A percentile compares a stretch with the other conserved stretches of the same genome.
These are phyloP conservation scores for Tylochromis polylepis DNA, from an alignment of 2,113 vertebrate genomes.

Conservation along the genomic window DNA sequence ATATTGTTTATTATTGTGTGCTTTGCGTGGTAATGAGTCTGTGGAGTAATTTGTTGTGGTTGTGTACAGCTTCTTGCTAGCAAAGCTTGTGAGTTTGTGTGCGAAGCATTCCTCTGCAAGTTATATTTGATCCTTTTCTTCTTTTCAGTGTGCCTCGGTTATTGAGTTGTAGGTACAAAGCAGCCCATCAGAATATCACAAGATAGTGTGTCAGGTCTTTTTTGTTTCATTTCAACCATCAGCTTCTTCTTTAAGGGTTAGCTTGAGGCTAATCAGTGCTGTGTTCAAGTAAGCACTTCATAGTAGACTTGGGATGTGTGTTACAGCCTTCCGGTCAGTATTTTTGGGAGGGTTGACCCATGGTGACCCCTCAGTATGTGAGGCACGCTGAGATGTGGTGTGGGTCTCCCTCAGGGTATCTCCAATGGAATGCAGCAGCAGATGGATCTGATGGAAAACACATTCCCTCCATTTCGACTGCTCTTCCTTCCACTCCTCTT, in stretches of 20 bases:
- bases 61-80: not conserved
- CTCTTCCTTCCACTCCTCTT: conserved; percentile 1
- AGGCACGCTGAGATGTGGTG: conserved; percentile 11
- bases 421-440: conserved; percentile 56
- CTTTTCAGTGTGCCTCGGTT: not conserved
- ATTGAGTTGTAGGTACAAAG: not conserved
- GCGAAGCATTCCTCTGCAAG: not conserved
- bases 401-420: conserved; percentile 48
- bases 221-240: not conserved
- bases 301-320: not conserved
- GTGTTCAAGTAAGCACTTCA: not conserved
- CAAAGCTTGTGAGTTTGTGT: not conserved
- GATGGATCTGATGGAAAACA: conserved; percentile 64
- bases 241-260: not conserved
- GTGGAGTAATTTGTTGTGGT: conserved; percentile 5
- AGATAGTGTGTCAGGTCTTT: not conserved
- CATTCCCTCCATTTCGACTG: conserved; percentile 39
- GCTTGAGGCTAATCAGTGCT: not conserved
- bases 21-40: conserved; percentile 7
- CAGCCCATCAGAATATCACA: not conserved
- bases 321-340: not conserved
- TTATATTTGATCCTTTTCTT: not conserved
- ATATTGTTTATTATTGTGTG: not conserved
- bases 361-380: conserved; percentile 21
- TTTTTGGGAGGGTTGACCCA: conserved; percentile 28